Evolutionary conservation across 2,113 vertebrate genomes (phyloP).

Genomic region (Rattus rattus): DNA sequence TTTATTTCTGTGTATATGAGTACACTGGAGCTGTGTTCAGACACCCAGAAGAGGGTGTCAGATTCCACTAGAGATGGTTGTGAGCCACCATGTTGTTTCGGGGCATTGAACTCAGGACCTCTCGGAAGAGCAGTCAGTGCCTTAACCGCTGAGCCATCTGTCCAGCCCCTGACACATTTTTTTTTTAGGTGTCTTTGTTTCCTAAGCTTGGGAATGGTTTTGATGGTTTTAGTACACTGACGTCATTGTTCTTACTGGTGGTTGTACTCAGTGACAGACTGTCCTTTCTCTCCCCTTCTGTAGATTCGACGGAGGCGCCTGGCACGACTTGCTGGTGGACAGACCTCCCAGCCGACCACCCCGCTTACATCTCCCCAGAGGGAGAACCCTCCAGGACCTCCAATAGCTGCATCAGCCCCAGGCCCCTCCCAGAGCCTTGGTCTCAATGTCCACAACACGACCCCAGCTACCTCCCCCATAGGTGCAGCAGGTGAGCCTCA

Average conservation of each 20-base stretch:
- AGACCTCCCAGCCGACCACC: conserved; percentile 95
- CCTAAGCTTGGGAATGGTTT: neutral
- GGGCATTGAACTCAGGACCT: too few relatives aligned
- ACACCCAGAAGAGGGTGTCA: too few relatives aligned
- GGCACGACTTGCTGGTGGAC: conserved; percentile 95
- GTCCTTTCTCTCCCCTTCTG: neutral
- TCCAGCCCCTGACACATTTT: neutral
- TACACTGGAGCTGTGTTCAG: too few relatives aligned
- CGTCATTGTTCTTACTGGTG: fast-evolving
- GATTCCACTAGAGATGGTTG: too few relatives aligned
- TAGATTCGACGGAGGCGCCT: conserved; percentile 97
- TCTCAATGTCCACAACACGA: conserved; percentile 94
- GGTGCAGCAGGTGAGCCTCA: conserved; percentile 93
- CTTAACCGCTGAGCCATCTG: too few relatives aligned
- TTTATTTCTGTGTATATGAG: too few relatives aligned
- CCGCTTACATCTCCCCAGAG: conserved; percentile 97
- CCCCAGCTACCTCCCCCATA: conserved; percentile 98
- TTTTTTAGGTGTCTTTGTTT: neutral
- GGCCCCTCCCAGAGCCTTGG: conserved; percentile 94
- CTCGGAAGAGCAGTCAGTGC: too few relatives aligned
- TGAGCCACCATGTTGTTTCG: too few relatives aligned
- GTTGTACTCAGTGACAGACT: neutral
- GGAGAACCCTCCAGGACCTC: conserved; percentile 95
- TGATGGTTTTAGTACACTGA: neutral
- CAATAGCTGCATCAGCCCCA: conserved; percentile 90